A percentile compares a stretch with the other conserved stretches of the same genome.
phyloP scores from a whole-genome alignment of 2,113 vertebrate genomes.

The Sisor rabdophorus region DNA sequence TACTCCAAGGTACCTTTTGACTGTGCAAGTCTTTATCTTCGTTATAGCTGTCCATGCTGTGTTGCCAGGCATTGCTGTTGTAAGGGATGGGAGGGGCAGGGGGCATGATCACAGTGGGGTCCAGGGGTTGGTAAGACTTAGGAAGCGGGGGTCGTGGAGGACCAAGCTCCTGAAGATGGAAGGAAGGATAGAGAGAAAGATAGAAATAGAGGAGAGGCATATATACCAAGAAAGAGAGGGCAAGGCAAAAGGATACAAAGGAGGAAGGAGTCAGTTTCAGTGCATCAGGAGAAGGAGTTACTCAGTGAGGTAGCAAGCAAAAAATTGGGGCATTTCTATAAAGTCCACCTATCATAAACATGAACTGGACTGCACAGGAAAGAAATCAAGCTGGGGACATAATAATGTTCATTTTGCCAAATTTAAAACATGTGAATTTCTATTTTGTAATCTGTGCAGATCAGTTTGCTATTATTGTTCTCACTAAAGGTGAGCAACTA shows the following conservation, averaged over 20 bases:
- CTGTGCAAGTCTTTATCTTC: constrained; percentile 64
- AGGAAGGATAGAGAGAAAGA: constrained; percentile 49
- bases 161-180: constrained; percentile 79
- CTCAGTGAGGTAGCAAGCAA: constrained; percentile 58
- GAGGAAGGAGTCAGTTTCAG: constrained; percentile 49
- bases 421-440: not conserved
- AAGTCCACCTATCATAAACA: constrained; percentile 13
- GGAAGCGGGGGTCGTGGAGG: constrained; percentile 95
- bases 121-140: constrained; percentile 90
- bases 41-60: constrained; percentile 76
- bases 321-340: constrained; percentile 26
- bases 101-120: constrained; percentile 77
- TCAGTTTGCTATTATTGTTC: constrained; percentile 15
- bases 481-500: constrained; percentile 9
- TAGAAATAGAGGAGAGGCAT: constrained; percentile 53
- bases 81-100: constrained; percentile 70
- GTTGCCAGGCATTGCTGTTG: constrained; percentile 84
- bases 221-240: constrained; percentile 10
- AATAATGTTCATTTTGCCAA: not conserved
- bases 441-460: constrained; percentile 25
- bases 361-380: constrained; percentile 19
- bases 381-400: not conserved
- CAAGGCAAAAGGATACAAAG: not conserved
- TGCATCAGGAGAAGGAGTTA: constrained; percentile 59
- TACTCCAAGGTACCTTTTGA: constrained; percentile 66